Percentiles rank a stretch among this genome's conserved stretches.
Conservation (phyloP, 2,888 invertebrate genomes). For the Liopterus haemorrhoidalis region DNA sequence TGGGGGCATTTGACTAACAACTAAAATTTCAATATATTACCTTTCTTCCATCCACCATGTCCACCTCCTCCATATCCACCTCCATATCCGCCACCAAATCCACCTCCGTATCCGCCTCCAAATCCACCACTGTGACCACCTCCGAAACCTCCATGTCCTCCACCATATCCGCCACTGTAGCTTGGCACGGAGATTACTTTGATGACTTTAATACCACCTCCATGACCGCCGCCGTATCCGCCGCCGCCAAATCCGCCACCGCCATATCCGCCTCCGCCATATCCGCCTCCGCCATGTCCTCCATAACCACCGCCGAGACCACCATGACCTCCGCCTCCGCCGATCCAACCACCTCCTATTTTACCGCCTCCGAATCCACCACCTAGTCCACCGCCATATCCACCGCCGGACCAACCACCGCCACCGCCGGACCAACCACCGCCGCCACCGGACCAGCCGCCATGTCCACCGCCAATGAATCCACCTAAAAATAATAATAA, state of each 20-base stretch:
- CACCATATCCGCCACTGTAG: conserved; percentile 8
- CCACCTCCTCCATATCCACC: conserved; percentile 20
- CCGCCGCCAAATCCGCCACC: conserved; percentile 23
- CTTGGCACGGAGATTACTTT: no score
- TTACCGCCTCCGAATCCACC: conserved; percentile 20
- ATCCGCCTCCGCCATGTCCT: no score
- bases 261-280: conserved; percentile 19
- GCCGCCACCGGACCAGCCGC: conserved; percentile 32
- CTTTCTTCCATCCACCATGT: conserved; percentile 11
- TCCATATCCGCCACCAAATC: background rate
- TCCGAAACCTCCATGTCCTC: background rate
- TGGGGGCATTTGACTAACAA: no score
- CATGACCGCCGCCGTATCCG: conserved; percentile 27
- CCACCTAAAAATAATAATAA: conserved; percentile 31
- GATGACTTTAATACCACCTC: conserved; percentile 29
- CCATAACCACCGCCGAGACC: conserved; percentile 11
- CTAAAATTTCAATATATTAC: no score
- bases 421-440: conserved; percentile 29
- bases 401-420: conserved; percentile 32
- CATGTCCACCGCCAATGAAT: conserved; percentile 31
- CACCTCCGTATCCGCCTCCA: background rate
- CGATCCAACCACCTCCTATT: conserved; percentile 28
- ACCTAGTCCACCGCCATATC: conserved; percentile 15
- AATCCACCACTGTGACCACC: background rate
- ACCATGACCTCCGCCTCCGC: conserved; percentile 31